Percentiles rank a stretch among this genome's conserved stretches.
Evolutionary conservation across 2,797 vertebrate genomes (phyloP).

Genomic region (Brachyrhaphis roseni): DNA sequence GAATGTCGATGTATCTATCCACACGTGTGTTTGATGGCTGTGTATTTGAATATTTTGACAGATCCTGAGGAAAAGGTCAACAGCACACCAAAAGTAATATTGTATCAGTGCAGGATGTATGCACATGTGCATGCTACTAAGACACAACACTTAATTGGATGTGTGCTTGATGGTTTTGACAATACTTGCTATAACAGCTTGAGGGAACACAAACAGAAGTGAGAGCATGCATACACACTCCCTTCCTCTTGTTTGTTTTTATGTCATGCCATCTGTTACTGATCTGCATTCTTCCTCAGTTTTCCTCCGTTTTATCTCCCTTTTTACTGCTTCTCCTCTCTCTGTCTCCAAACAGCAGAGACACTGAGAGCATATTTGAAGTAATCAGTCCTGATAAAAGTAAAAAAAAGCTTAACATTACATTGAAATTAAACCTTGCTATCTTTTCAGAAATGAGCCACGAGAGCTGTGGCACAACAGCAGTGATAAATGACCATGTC

Average conservation of each 20-base stretch:
- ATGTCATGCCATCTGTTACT: constrained; percentile 36
- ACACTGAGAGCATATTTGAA: background rate
- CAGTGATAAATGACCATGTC: background rate
- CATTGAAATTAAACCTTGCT: background rate
- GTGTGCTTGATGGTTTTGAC: constrained; percentile 43
- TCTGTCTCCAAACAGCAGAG: background rate
- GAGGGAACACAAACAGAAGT: constrained; percentile 26
- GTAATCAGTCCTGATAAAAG: background rate
- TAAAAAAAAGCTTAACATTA: background rate
- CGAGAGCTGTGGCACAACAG: background rate
- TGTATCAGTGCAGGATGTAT: constrained; percentile 13
- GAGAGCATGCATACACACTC: constrained; percentile 23
- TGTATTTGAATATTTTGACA: constrained; percentile 19
- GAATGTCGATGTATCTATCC: constrained; percentile 1
- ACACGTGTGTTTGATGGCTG: constrained; percentile 10
- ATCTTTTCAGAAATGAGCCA: background rate
- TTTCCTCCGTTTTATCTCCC: background rate
- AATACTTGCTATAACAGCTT: constrained; percentile 26
- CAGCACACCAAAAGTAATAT: constrained; percentile 17
- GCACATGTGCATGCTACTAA: constrained; percentile 10
- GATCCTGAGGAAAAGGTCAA: constrained; percentile 22
- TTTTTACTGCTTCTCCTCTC: constrained; percentile 3
- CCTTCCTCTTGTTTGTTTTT: constrained; percentile 25
- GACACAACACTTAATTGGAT: constrained; percentile 22
- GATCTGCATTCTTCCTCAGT: constrained; percentile 40